phyloP scores from a whole-genome alignment of 1,140 invertebrate species.

The Drosophila lacertosa region DNA sequence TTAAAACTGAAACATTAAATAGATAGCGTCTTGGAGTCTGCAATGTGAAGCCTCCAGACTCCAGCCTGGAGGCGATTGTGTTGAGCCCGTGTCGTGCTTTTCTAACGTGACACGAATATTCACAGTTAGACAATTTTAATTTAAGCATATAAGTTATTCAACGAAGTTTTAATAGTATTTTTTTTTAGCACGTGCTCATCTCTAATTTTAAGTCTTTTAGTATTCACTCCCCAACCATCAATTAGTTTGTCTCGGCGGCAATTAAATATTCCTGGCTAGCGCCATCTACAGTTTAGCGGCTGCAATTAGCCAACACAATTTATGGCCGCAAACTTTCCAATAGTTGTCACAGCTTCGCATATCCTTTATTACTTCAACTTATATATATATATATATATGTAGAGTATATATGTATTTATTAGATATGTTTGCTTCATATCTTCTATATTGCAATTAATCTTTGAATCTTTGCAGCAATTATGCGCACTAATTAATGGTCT shows the following conservation, averaged over 20 bases:
- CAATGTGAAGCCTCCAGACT: not conserved
- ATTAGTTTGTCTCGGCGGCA: conserved; percentile 41
- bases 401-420: conserved; percentile 19
- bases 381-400: conserved; percentile 8
- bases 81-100: not conserved
- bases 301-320: conserved; percentile 44
- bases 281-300: conserved; percentile 38
- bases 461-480: conserved; percentile 60
- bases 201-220: not conserved
- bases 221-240: conserved; percentile 19
- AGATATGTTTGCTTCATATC: conserved; percentile 47
- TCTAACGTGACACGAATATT: conserved; percentile 1
- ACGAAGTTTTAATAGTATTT: too few relatives aligned
- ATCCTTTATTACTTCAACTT: not conserved
- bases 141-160: too few relatives aligned
- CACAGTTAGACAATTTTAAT: too few relatives aligned
- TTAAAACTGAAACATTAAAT: conserved; percentile 77
- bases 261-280: conserved; percentile 51
- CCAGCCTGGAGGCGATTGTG: not conserved
- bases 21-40: conserved; percentile 60
- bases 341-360: conserved; percentile 54
- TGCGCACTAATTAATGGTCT: conserved; percentile 70
- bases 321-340: conserved; percentile 36
- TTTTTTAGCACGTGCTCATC: conserved; percentile 10
- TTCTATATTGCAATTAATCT: conserved; percentile 73